phyloP scores from a whole-genome alignment of 2,888 invertebrate species.

The Julus scanicus region DNA sequence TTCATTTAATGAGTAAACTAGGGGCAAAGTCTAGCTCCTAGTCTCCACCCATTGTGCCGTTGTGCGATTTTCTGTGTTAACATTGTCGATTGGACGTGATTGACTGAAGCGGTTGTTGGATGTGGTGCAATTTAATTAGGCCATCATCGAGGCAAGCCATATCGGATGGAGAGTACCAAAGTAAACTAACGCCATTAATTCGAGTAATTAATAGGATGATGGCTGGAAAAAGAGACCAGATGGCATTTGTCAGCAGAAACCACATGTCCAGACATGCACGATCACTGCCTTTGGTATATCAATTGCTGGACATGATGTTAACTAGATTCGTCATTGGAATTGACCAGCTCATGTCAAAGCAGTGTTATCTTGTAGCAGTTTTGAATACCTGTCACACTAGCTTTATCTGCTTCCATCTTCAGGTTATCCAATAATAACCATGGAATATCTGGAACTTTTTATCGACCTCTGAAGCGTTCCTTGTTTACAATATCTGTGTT shows the following conservation, averaged over 20 bases:
- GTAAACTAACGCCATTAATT: slow-evolving; percentile 47
- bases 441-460: not conserved
- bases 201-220: slow-evolving; percentile 45
- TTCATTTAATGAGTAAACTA: slow-evolving; percentile 39
- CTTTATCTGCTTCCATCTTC: not conserved
- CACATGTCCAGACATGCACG: not conserved
- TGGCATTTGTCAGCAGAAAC: slow-evolving; percentile 45
- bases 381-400: not conserved
- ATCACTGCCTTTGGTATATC: not conserved
- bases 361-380: not conserved
- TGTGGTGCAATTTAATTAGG: slow-evolving; percentile 42
- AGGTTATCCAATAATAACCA: not conserved
- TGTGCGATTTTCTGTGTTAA: slow-evolving; percentile 18
- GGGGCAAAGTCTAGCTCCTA: not conserved
- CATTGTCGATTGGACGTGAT: slow-evolving; percentile 37
- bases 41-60: not conserved
- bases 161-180: slow-evolving; percentile 39
- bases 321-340: not conserved
- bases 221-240: slow-evolving; percentile 24
- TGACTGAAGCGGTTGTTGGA: slow-evolving; percentile 42
- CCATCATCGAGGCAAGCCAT: slow-evolving; percentile 41
- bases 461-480: not conserved
- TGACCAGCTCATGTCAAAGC: not conserved
- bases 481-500: no score
- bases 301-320: not conserved